These are phyloP conservation scores for Glaucidium brasilianum DNA, from an alignment of 2,113 vertebrate genomes.

Conservation along the genomic window DNA sequence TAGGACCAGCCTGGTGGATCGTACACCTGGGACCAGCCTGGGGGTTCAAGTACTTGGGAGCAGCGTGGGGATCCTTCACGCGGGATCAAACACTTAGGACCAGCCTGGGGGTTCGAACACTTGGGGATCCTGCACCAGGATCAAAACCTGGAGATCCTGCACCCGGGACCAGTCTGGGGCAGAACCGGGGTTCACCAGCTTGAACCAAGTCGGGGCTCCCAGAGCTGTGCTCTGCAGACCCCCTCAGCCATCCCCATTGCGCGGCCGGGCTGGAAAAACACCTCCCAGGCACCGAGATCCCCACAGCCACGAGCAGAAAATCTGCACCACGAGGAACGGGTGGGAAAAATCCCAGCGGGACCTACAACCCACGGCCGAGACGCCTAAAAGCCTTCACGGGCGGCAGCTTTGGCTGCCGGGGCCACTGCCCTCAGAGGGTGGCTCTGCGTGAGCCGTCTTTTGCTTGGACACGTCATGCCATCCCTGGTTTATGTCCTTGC, in stretches of 20 bases:
- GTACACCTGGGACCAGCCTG: too few species aligned
- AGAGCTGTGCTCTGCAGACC: too few species aligned
- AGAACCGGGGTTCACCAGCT: background rate
- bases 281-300: fast-evolving
- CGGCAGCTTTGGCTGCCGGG: background rate
- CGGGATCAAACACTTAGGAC: background rate
- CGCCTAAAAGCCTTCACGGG: background rate
- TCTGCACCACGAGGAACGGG: fast-evolving
- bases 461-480: background rate
- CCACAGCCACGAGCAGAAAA: background rate
- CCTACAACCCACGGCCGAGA: background rate
- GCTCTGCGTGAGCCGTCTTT: background rate
- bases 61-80: too few species aligned
- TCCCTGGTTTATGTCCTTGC: background rate
- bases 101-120: too few species aligned
- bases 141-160: too few species aligned
- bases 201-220: background rate
- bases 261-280: background rate
- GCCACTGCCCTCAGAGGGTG: background rate
- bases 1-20: too few species aligned
- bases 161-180: too few species aligned
- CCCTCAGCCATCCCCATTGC: too few species aligned
- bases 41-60: too few species aligned
- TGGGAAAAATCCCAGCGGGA: fast-evolving
- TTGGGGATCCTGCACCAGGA: too few species aligned